These are phyloP conservation scores for Nannobrachium achirus DNA, from an alignment of 2,113 vertebrate genomes.

Conservation along the genomic window DNA sequence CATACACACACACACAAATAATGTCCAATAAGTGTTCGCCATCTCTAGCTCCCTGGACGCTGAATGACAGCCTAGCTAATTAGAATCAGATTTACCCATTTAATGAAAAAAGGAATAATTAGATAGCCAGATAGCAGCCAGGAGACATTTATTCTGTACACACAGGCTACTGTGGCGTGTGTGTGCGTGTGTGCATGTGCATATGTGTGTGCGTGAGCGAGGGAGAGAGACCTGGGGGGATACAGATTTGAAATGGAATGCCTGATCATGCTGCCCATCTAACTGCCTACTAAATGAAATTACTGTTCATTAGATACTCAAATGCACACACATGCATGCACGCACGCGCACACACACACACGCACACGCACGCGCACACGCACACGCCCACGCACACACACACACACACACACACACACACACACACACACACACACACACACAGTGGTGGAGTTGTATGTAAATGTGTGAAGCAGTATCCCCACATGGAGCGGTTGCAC, in stretches of 20 bases:
- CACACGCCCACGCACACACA: not conserved
- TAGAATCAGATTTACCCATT: conserved; percentile 85
- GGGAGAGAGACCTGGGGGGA: conserved; percentile 74
- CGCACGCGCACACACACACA: not conserved
- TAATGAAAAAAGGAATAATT: conserved; percentile 81
- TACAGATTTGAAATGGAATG: conserved; percentile 66
- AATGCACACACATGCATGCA: conserved; percentile 27
- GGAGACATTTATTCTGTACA: conserved; percentile 72
- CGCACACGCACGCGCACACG: conserved; percentile 2
- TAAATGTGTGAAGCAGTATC: too few species aligned
- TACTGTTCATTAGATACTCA: conserved; percentile 61
- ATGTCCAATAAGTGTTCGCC: conserved; percentile 75
- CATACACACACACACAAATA: conserved; percentile 62
- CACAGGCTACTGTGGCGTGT: conserved; percentile 17
- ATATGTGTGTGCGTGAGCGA: not conserved
- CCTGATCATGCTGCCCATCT: conserved; percentile 52
- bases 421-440: not conserved
- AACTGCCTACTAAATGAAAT: conserved; percentile 75
- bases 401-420: conserved; percentile 2
- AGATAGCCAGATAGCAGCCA: conserved; percentile 77
- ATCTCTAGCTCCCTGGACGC: conserved; percentile 55
- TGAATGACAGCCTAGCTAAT: conserved; percentile 83
- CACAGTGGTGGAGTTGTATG: not conserved
- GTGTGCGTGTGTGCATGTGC: not conserved
- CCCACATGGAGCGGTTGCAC: too few species aligned